Evolutionary conservation across 2,888 invertebrate species (phyloP), one percentile per base, ranked within the genome.

Genomic region (Heliconius erato): DNA sequence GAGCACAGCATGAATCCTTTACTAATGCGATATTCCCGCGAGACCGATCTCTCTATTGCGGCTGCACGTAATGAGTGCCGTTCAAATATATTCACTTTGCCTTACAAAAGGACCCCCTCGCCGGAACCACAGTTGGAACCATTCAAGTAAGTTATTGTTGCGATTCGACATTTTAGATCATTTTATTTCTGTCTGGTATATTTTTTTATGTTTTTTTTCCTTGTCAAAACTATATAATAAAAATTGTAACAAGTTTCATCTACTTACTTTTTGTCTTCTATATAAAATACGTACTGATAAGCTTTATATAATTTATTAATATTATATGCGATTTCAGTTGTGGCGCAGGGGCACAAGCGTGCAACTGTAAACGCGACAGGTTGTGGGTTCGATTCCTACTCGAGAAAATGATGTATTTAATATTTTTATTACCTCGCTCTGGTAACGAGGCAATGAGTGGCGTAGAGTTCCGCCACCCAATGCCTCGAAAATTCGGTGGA

Each of bases 1-100:
- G 99, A 99, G 89, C 98, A 98, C 91, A 98, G 98, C 89, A 98
- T 99, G 97, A 99, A 99, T 94, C 99, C 99, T 0, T 98, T 98
- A 88, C 95, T 99, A 80, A 98, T 98, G 91, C 97, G 98, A 91
- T 99, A 99, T 92, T 98, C 98, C 0, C 96, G 98, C 63, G 99
- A 99, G 95, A 99, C 99, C 0, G 99, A 99, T 89, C 97, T 97
- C 86, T 98, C 98, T 35, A 98, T 99, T 88, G 97, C 98, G 32
- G 97, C 97, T 84, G 97, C 98, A 0, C 96, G 99, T 74, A 97
- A 97, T 87, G 99, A 99, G 89, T 97, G 97, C 88, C 96, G 99
- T 81, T 97, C 97, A 84, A 97, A 98, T 87, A 95, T 99, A 67
- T 99, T 99, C 93, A 97, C 96, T 81, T 88, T 95, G 87, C 93